Evolutionary conservation across 2,888 invertebrate genomes (phyloP).

Genomic region (Flexamia atlantica): DNA sequence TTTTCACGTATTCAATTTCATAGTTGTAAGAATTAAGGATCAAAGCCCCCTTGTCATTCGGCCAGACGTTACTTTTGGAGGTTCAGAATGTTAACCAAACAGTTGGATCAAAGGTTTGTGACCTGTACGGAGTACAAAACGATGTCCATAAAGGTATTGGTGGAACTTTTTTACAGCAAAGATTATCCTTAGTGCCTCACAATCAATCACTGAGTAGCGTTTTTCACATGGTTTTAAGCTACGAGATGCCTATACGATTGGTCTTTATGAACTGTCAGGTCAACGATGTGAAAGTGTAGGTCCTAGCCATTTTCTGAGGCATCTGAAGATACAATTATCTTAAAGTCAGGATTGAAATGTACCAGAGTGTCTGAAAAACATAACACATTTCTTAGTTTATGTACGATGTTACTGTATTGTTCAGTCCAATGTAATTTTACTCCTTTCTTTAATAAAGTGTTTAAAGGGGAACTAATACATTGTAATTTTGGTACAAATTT

Average conservation of each 20-base stretch:
- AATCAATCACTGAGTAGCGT: constrained; percentile 49
- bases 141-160: neutral
- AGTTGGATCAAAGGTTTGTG: constrained; percentile 13
- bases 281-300: neutral
- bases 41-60: neutral
- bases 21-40: neutral
- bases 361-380: neutral
- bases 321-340: neutral
- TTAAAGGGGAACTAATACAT: constrained; percentile 1
- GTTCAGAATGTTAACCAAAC: neutral
- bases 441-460: constrained; percentile 17
- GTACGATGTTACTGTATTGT: neutral
- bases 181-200: neutral
- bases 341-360: constrained; percentile 1
- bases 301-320: neutral
- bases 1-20: neutral
- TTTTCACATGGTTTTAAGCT: constrained; percentile 2
- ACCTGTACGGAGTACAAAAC: constrained; percentile 5
- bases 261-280: neutral
- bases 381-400: constrained; percentile 14
- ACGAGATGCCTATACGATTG: neutral
- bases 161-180: constrained; percentile 13
- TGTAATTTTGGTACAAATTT: constrained; percentile 30
- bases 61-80: neutral
- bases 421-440: constrained; percentile 10